phyloP scores from a whole-genome alignment of 2,888 invertebrate species.

The Drosophila merina region DNA sequence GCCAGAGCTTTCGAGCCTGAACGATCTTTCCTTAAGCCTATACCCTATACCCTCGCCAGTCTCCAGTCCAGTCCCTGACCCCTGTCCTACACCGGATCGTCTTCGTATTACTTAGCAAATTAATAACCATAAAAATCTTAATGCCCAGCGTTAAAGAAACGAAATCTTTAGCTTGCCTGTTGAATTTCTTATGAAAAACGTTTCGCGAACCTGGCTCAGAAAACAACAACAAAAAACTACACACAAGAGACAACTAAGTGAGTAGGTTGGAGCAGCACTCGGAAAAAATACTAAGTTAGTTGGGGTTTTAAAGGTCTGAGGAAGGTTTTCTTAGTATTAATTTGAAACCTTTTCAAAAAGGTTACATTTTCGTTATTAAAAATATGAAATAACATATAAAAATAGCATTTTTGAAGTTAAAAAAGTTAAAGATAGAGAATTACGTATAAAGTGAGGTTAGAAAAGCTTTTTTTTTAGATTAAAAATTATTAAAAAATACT shows the following conservation, averaged over 20 bases:
- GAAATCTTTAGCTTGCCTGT: constrained; percentile 75
- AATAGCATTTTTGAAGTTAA: too few species aligned
- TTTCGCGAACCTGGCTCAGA: constrained; percentile 53
- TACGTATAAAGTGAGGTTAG: too few species aligned
- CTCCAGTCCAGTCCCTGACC: too few species aligned
- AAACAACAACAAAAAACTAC: constrained; percentile 21
- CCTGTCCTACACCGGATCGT: constrained; percentile 47
- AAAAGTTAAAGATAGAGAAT: too few species aligned
- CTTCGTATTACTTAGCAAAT: constrained; percentile 76
- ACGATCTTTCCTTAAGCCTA: constrained; percentile 19
- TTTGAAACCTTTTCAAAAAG: too few species aligned
- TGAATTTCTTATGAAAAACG: constrained; percentile 77
- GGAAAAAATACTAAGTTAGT: neutral
- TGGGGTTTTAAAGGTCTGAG: too few species aligned
- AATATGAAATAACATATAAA: too few species aligned
- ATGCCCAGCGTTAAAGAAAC: constrained; percentile 71
- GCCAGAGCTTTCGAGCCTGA: constrained; percentile 12
- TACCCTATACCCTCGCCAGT: neutral
- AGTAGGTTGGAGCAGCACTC: constrained; percentile 16
- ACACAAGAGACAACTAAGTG: constrained; percentile 21
- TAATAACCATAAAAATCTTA: constrained; percentile 79
- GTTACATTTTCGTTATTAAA: too few species aligned
- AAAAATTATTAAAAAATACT: neutral
- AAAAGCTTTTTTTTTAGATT: too few species aligned
- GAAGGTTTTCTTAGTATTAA: too few species aligned